phyloP scores from a whole-genome alignment of 1,140 invertebrate species.

The Drosophila setifemur region DNA sequence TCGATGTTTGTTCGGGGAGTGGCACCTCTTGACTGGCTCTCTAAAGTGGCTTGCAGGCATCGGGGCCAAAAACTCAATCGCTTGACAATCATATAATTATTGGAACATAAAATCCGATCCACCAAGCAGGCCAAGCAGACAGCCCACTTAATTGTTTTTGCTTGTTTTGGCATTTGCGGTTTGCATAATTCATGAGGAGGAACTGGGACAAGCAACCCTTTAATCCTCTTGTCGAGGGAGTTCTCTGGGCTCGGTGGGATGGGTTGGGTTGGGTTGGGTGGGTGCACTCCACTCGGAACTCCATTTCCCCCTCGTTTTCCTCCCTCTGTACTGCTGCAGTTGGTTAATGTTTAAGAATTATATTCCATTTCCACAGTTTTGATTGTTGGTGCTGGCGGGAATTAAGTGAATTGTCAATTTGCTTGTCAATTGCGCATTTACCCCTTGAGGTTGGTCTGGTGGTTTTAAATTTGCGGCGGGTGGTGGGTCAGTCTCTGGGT shows the following conservation, averaged over 20 bases:
- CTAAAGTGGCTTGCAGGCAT: conserved; percentile 20
- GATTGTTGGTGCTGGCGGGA: conserved; percentile 41
- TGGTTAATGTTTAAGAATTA: conserved; percentile 30
- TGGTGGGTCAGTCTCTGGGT: conserved; percentile 12
- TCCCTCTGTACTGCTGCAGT: conserved; percentile 8
- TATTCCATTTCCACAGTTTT: conserved; percentile 4
- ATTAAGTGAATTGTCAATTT: conserved; percentile 77
- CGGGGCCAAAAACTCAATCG: conserved; percentile 44
- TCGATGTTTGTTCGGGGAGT: conserved; percentile 13
- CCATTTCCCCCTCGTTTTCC: neutral
- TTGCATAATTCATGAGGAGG: conserved; percentile 45
- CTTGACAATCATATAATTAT: conserved; percentile 59
- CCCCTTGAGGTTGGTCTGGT: conserved; percentile 32
- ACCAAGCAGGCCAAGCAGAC: neutral
- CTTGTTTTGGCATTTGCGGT: conserved; percentile 50
- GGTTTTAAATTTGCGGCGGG: conserved; percentile 18
- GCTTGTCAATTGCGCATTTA: conserved; percentile 57
- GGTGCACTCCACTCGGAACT: conserved; percentile 1
- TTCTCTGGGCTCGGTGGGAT: too few species aligned
- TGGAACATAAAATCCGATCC: conserved; percentile 3
- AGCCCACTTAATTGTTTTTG: conserved; percentile 49
- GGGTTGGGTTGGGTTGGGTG: too few species aligned
- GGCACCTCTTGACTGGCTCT: conserved; percentile 9
- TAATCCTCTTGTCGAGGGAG: conserved; percentile 17
- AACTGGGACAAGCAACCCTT: conserved; percentile 31